Evolutionary conservation across 2,797 vertebrate species (phyloP), one percentile per base, ranked within the genome.

Genomic region (Telmatherina bonti): DNA sequence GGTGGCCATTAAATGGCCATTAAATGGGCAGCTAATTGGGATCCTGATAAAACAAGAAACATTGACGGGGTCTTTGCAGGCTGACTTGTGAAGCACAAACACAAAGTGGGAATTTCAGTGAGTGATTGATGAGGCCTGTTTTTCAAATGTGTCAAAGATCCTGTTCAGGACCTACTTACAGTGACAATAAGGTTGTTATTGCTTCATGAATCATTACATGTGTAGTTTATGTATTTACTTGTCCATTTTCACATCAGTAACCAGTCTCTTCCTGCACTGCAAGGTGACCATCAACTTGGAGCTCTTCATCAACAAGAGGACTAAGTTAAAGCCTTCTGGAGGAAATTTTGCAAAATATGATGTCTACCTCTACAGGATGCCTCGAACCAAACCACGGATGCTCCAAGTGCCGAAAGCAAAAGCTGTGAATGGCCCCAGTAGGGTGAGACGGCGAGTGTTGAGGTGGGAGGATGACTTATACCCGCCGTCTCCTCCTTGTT

Each of bases 221-320:
- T n/a, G n/a, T n/a, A n/a, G n/a, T n/a, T n/a, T n/a, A n/a, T 58
- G 20, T 76, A 7, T 62, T 33, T 43, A 13, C 3, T 53, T 30
- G 16, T 2, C 9, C 27, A 27, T 67, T 27, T 70, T 1, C 8
- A 0, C 52, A 61, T 73, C 24, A 56, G 1, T 85, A 73, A 86
- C 63, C 13, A 10, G 22, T 78, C 16, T 73, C 0, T 68, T 67
- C 71, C 67, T 76, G 4, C 72, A 47, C 59, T 61, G 15, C 3
- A 63, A 91, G 85, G 87, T 90, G 45, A 89, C 83, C 68, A 90
- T 93, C 47, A 45, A 91, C 38, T 36, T 93, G 82, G 89, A 93
- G 83, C 83, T 94, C 41, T 83, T 85, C 67, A 70, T 93, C 11
- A 56, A 77, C 74, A 89, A 82, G 72, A 68, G 10, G 24, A 10